Percentiles rank a stretch among this genome's conserved stretches.
Conservation (phyloP, 2,113 vertebrate genomes). For the Balaeniceps rex region DNA sequence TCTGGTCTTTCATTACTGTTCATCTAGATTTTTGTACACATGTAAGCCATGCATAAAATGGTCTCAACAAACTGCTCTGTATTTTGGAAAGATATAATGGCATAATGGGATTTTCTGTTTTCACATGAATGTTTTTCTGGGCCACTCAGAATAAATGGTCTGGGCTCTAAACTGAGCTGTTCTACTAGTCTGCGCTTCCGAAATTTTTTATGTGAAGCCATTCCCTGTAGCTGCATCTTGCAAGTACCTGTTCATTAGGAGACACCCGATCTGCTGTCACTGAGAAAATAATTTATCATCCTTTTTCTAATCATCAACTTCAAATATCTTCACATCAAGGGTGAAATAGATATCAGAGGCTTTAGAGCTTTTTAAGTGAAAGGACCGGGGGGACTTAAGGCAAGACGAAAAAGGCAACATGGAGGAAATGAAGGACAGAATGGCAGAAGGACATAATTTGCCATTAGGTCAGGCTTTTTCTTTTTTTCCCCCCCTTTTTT, state of each 20-base stretch:
- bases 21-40: not conserved
- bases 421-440: not conserved
- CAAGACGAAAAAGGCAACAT: not conserved
- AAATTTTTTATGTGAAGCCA: not conserved
- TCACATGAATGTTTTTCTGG: not conserved
- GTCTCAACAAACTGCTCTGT: not conserved
- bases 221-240: not conserved
- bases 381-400: not conserved
- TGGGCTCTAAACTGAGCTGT: not conserved
- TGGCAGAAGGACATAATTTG: not conserved
- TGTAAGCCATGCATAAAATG: not conserved
- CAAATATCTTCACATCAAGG: not conserved
- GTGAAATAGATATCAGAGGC: rapidly evolving
- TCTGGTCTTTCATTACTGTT: constrained; percentile 11
- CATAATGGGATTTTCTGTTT: not conserved
- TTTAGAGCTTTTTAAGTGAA: not conserved
- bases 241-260: not conserved
- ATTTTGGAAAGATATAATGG: not conserved
- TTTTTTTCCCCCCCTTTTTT: no score
- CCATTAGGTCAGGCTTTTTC: not conserved
- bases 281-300: not conserved
- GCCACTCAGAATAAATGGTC: not conserved
- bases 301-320: not conserved
- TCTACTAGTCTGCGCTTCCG: rapidly evolving
- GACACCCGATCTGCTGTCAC: not conserved